Conservation (phyloP, 2,113 vertebrate species). For the Lophotis ruficrista region DNA sequence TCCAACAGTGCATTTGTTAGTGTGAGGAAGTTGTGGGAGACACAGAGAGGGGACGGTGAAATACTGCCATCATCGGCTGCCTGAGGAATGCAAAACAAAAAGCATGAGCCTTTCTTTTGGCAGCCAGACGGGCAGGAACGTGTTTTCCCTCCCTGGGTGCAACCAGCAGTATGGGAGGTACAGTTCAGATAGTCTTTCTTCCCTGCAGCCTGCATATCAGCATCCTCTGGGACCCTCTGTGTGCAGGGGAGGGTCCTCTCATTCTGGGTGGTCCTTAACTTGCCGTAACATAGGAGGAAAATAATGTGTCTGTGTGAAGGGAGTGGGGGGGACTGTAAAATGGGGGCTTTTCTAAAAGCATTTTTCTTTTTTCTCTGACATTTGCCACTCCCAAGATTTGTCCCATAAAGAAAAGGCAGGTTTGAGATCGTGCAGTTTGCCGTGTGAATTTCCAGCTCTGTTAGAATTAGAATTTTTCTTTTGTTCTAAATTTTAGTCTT, state of each 20-base stretch:
- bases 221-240: rapidly evolving
- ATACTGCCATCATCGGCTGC: neutral
- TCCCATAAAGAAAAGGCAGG: neutral
- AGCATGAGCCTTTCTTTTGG: neutral
- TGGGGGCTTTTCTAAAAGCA: neutral
- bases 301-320: neutral
- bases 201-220: rapidly evolving
- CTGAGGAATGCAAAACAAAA: neutral
- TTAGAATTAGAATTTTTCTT: neutral
- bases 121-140: neutral
- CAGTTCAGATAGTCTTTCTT: neutral
- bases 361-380: neutral
- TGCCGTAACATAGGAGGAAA: neutral
- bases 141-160: neutral
- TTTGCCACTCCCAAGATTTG: neutral
- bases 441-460: neutral
- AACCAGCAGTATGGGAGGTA: neutral
- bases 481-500: neutral
- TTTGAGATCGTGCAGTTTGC: neutral
- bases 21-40: neutral
- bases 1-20: neutral
- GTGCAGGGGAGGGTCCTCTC: neutral
- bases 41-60: neutral
- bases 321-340: neutral
- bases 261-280: neutral